Base-by-base conservation (phyloP, 35 echinoderm and acorn worm species). In the Hemicentrotus pulcherrimus region DNA sequence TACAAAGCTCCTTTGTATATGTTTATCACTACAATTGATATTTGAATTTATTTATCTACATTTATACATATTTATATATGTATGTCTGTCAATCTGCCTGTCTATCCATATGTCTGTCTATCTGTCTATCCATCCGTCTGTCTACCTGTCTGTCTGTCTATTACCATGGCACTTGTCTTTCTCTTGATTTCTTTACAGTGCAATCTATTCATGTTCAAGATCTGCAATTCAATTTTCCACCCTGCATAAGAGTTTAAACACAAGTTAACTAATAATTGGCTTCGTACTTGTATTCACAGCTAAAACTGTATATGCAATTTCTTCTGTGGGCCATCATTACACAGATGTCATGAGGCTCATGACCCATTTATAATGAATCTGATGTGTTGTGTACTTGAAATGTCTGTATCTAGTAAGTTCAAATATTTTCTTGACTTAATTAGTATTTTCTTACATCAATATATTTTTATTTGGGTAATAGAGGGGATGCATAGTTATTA, bases 131-230 rank as follows among this genome's bases (percentile, higher is more conserved):
- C 6, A 6, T 6, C 48, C 6, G 9, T 11, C 85, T 86, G 32
- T 33, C 86, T 86, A 86, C 10, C 87, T 89, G 31, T 89, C 87
- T 89, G 31, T 89, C 87, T 41, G 31, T 13, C 18, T 35, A 4
- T 90, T 90, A 47, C 18, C 22, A 4, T 16, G 28, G 65, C 65
- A 28, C 65, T 59, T 78, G 65, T 78, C 65, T 78, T 78, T 78
- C 65, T 78, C 28, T 28, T 6, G 6, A 78, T 78, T 78, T 78
- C 65, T 78, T 1, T 78, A 78, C 2, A 7, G 65, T 78, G 65
- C 65, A 78, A 78, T 78, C 65, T 78, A 78, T 24, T 78, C 65
- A 78, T 78, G 24, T 78, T 78, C 50, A 78, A 78, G 65, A 78
- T 78, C 19, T 78, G 65, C 22, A 78, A 78, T 78, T 78, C 50